Conservation (phyloP, 2,797 vertebrate genomes). For the Hafferia zeledoni region DNA sequence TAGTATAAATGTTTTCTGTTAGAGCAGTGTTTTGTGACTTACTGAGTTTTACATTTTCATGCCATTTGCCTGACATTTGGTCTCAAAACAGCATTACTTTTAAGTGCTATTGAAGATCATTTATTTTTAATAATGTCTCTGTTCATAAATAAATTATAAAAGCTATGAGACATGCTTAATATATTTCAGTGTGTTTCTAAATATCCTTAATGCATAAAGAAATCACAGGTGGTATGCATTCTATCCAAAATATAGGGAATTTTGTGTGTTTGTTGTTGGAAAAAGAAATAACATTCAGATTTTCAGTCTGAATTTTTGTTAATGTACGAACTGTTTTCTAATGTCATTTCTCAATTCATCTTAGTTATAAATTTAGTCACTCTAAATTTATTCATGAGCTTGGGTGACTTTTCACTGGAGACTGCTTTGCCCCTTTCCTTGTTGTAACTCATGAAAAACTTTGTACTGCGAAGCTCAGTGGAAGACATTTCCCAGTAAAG, state of each 20-base stretch:
- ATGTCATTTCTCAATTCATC: neutral
- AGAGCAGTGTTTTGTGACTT: slow-evolving; percentile 58
- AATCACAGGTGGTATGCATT: slow-evolving; percentile 23
- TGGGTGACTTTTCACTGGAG: slow-evolving; percentile 36
- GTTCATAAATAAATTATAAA: slow-evolving; percentile 75
- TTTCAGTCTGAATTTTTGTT: neutral
- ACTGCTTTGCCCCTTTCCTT: neutral
- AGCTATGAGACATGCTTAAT: slow-evolving; percentile 57
- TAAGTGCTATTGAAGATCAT: slow-evolving; percentile 71
- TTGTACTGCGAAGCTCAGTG: neutral
- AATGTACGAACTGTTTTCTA: neutral
- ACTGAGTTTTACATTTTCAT: slow-evolving; percentile 62
- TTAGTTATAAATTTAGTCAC: slow-evolving; percentile 32
- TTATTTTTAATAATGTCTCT: slow-evolving; percentile 74
- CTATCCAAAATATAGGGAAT: neutral
- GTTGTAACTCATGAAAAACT: neutral
- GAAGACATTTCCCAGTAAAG: neutral
- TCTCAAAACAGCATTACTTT: slow-evolving; percentile 72
- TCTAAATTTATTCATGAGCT: slow-evolving; percentile 43
- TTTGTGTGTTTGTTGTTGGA: neutral
- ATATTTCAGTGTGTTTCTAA: slow-evolving; percentile 56
- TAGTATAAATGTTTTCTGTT: slow-evolving; percentile 57
- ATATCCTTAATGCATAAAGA: slow-evolving; percentile 47
- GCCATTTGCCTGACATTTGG: slow-evolving; percentile 72
- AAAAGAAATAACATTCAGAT: neutral